A percentile compares a stretch with the other conserved stretches of the same genome.
Evolutionary conservation across 1,140 invertebrate species (phyloP).

Genomic region (Radopholus similis): DNA sequence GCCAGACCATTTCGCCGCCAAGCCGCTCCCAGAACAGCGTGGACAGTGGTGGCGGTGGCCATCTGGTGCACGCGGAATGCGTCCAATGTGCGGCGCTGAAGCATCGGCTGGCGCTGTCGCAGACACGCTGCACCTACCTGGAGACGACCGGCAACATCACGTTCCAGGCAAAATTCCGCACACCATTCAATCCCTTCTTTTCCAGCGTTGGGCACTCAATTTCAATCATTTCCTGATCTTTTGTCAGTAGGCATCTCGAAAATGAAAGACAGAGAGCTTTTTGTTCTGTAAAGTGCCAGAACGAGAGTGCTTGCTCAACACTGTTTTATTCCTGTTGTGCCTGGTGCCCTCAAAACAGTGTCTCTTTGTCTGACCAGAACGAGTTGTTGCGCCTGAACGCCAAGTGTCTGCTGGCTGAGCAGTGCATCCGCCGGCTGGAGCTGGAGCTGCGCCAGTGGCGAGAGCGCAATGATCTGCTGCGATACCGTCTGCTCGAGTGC

Average conservation of each 20-base stretch:
- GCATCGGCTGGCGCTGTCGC: not conserved
- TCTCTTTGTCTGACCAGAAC: not conserved
- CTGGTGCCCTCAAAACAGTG: too few relatives aligned
- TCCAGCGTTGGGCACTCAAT: too few relatives aligned
- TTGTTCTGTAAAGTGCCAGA: too few relatives aligned
- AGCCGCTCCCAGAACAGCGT: not conserved
- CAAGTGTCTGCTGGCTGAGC: conserved; percentile 10
- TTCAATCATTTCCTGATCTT: too few relatives aligned
- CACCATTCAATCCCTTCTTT: too few relatives aligned
- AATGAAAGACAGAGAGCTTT: too few relatives aligned
- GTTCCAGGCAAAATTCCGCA: conserved; percentile 15
- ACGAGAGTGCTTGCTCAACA: too few relatives aligned
- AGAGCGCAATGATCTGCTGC: conserved; percentile 7
- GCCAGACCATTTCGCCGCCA: not conserved
- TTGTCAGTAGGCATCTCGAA: too few relatives aligned
- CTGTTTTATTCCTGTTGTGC: too few relatives aligned
- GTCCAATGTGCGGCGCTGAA: conserved; percentile 8
- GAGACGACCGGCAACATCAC: conserved; percentile 1
- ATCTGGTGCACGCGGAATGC: not conserved
- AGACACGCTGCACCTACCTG: not conserved
- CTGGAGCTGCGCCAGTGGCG: conserved; percentile 17
- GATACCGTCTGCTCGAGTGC: conserved; percentile 14
- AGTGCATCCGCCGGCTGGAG: conserved; percentile 10
- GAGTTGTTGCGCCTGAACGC: conserved; percentile 7
- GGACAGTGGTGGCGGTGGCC: not conserved